These are phyloP conservation scores for Bombylius major DNA, from an alignment of 2,888 invertebrate species.

Conservation along the genomic window DNA sequence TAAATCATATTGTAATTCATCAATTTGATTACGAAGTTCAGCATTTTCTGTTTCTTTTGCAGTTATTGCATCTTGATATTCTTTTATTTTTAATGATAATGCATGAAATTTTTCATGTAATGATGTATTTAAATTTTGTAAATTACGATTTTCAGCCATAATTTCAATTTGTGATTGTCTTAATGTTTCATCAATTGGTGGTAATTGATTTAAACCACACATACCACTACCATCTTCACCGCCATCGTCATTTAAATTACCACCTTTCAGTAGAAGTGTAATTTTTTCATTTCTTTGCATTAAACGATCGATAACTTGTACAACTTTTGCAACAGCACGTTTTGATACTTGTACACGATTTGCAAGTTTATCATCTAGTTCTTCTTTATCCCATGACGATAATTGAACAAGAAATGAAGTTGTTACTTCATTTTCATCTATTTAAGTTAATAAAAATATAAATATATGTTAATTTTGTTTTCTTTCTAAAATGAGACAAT, in stretches of 20 bases:
- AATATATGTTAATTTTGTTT: slow-evolving; percentile 3
- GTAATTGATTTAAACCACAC: slow-evolving; percentile 7
- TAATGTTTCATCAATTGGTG: slow-evolving; percentile 62
- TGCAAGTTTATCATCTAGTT: slow-evolving; percentile 88
- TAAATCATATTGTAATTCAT: slow-evolving; percentile 87
- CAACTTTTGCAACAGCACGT: slow-evolving; percentile 89
- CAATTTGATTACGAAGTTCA: slow-evolving; percentile 89
- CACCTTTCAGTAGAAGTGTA: slow-evolving; percentile 70
- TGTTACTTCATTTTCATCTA: slow-evolving; percentile 92
- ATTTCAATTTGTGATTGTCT: slow-evolving; percentile 76
- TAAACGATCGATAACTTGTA: slow-evolving; percentile 90
- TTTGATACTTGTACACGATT: slow-evolving; percentile 94
- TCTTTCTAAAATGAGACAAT: no score
- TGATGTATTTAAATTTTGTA: slow-evolving; percentile 83
- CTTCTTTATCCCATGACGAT: slow-evolving; percentile 96
- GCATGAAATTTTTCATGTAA: slow-evolving; percentile 89
- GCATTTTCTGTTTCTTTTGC: slow-evolving; percentile 90
- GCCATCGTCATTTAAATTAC: slow-evolving; percentile 13
- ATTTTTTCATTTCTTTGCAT: slow-evolving; percentile 94
- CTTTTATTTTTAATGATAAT: slow-evolving; percentile 80
- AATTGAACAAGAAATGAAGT: slow-evolving; percentile 91
- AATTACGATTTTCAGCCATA: slow-evolving; percentile 77
- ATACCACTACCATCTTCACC: slow-evolving; percentile 8
- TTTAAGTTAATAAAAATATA: slow-evolving; percentile 14
- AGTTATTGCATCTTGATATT: slow-evolving; percentile 59